Evolutionary conservation across 2,888 invertebrate genomes (phyloP).

Genomic region (Athetis lepigone): DNA sequence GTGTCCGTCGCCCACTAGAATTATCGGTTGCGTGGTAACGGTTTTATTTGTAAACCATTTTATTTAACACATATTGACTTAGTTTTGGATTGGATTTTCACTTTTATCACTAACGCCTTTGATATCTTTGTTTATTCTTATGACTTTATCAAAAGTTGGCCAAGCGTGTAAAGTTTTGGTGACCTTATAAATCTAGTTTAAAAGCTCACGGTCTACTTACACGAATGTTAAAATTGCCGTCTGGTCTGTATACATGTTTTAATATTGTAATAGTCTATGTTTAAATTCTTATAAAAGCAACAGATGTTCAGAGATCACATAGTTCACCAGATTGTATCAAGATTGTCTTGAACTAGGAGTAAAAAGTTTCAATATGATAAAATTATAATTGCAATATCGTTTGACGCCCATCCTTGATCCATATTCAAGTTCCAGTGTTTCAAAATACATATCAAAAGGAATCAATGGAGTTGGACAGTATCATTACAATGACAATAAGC

Average conservation of each 20-base stretch:
- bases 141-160: conserved; percentile 13
- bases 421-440: conserved; percentile 40
- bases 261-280: conserved; percentile 17
- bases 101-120: conserved; percentile 27
- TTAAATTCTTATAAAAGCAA: conserved; percentile 19
- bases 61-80: conserved; percentile 44
- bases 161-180: conserved; percentile 5
- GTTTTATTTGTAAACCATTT: conserved; percentile 66
- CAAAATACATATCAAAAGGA: conserved; percentile 52
- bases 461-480: conserved; percentile 59
- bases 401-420: conserved; percentile 21
- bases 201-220: conserved; percentile 37
- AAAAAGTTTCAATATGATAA: conserved; percentile 1
- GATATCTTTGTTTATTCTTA: conserved; percentile 23
- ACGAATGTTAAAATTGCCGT: conserved; percentile 2
- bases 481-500: conserved; percentile 60
- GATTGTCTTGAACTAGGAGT: conserved; percentile 28
- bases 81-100: conserved; percentile 22
- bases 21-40: conserved; percentile 67
- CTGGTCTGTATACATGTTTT: background rate
- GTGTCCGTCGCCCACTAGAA: conserved; percentile 72
- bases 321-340: conserved; percentile 30
- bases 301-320: conserved; percentile 14
- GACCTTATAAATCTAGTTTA: conserved; percentile 41
- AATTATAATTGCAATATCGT: conserved; percentile 1